These are phyloP conservation scores for Marcusenius ussheri DNA, from an alignment of 2,113 vertebrate genomes.

Conservation along the genomic window DNA sequence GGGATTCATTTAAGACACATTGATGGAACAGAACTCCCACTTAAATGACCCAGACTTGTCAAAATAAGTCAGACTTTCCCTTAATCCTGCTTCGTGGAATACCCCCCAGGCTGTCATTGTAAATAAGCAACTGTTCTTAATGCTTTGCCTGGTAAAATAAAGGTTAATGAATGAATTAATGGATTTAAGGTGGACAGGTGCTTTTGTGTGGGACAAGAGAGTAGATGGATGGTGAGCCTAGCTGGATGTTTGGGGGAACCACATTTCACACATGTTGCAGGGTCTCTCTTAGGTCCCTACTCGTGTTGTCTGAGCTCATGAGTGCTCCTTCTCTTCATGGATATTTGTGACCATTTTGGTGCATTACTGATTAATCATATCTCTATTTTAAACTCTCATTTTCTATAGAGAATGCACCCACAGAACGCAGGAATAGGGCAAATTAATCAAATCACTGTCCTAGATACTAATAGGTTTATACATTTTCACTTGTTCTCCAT, in stretches of 20 bases:
- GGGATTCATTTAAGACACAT: too few species aligned
- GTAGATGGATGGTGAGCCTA: not conserved
- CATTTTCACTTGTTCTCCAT: slow-evolving; percentile 10
- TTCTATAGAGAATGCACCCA: slow-evolving; percentile 46
- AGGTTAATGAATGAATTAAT: too few species aligned
- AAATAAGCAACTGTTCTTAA: too few species aligned
- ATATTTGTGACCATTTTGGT: slow-evolving; percentile 36
- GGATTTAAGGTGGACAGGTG: not conserved
- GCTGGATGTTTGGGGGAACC: not conserved
- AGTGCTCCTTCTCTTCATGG: slow-evolving; percentile 31
- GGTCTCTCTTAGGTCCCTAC: not conserved
- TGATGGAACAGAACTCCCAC: too few species aligned
- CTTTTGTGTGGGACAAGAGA: not conserved
- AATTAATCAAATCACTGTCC: slow-evolving; percentile 63
- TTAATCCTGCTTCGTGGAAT: too few species aligned
- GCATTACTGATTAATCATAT: slow-evolving; percentile 58
- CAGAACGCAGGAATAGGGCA: slow-evolving; percentile 51
- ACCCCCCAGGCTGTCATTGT: too few species aligned
- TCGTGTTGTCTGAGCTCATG: slow-evolving; percentile 27
- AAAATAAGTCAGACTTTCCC: too few species aligned
- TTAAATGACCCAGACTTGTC: too few species aligned
- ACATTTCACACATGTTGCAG: not conserved
- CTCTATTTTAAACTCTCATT: slow-evolving; percentile 50
- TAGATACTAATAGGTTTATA: slow-evolving; percentile 43
- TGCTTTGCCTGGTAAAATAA: too few species aligned